Evolutionary conservation across 2,113 vertebrate genomes (phyloP).

Genomic region (Mesoclemmys tuberculata): DNA sequence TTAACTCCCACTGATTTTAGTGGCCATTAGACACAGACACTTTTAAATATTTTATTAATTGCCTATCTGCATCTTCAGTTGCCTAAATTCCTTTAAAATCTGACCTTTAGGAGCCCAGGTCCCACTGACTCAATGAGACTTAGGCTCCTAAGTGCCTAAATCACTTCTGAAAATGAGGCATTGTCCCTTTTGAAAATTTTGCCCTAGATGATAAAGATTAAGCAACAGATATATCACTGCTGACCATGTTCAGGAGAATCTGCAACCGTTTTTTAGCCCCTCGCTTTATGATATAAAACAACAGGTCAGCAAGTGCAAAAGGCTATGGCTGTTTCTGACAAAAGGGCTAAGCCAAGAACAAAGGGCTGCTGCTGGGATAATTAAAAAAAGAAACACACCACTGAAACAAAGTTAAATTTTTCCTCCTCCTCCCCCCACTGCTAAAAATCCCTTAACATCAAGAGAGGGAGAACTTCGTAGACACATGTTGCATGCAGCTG

Average conservation of each 20-base stretch:
- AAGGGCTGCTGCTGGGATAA: neutral
- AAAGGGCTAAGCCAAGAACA: neutral
- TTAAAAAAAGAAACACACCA: neutral
- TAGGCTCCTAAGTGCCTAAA: neutral
- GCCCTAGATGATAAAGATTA: neutral
- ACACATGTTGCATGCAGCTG: neutral
- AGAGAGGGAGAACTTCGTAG: neutral
- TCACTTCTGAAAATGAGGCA: neutral
- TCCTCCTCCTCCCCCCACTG: rapidly evolving
- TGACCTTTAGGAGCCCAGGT: too few relatives aligned
- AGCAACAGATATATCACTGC: neutral
- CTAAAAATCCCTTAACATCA: neutral
- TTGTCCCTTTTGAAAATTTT: neutral
- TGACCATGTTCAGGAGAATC: neutral
- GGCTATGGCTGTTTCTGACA: neutral
- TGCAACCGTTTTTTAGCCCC: neutral
- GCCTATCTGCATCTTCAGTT: too few relatives aligned
- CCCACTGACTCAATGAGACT: neutral
- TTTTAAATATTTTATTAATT: too few relatives aligned
- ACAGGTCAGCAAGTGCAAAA: neutral
- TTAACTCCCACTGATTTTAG: too few relatives aligned
- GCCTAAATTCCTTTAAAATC: too few relatives aligned
- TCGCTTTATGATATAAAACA: neutral
- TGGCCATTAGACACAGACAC: too few relatives aligned
- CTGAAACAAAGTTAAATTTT: neutral